A percentile compares a stretch with the other conserved stretches of the same genome.
Evolutionary conservation across 2,888 invertebrate genomes (phyloP).

Genomic region (Patella depressa): DNA sequence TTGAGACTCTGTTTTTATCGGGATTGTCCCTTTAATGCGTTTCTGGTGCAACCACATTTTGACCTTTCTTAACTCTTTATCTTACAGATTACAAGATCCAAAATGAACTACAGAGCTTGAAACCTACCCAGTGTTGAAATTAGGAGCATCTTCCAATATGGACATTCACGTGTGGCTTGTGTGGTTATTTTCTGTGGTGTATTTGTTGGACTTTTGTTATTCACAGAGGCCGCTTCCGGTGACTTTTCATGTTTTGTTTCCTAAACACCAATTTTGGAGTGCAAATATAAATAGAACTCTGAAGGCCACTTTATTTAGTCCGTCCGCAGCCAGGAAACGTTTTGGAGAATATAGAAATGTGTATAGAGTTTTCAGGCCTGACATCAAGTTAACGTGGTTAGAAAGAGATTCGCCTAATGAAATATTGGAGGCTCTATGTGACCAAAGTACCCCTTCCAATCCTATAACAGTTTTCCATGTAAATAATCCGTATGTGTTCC

Average conservation of each 20-base stretch:
- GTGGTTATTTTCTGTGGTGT: not conserved
- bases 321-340: constrained; percentile 3
- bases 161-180: not conserved
- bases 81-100: no score
- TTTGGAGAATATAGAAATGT: constrained; percentile 23
- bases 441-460: constrained; percentile 20
- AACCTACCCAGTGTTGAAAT: no score
- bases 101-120: no score
- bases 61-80: no score
- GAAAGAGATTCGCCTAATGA: constrained; percentile 18
- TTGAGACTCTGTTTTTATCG: no score
- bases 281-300: not conserved
- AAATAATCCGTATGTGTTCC: constrained; percentile 21
- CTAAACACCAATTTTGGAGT: not conserved
- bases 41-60: no score
- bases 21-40: no score
- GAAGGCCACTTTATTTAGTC: not conserved
- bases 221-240: not conserved
- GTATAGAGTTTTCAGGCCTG: constrained; percentile 22
- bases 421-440: constrained; percentile 24
- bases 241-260: constrained; percentile 8
- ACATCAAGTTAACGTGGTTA: constrained; percentile 15
- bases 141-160: not conserved
- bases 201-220: not conserved
- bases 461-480: constrained; percentile 20